A percentile compares a stretch with the other conserved stretches of the same genome.
Conservation (phyloP, 30 jellyfish, hydroid and myxozoan genomes). For the Nemopilema nomurai region DNA sequence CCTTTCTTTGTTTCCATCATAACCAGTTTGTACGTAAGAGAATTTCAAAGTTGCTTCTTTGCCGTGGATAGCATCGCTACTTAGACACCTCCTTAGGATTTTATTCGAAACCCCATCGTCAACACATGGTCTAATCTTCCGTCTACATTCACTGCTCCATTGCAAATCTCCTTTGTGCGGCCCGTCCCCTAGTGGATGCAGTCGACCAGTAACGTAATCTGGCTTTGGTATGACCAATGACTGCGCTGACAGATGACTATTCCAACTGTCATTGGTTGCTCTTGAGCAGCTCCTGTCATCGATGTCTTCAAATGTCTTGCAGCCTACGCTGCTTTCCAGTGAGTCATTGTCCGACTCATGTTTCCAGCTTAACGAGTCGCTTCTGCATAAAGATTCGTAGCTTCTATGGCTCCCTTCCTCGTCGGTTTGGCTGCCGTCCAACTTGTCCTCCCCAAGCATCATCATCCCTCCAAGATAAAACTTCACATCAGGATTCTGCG, state of each 20-base stretch:
- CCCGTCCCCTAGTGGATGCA: too few species aligned
- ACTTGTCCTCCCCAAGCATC: slow-evolving; percentile 20
- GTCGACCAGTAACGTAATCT: too few species aligned
- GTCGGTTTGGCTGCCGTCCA: slow-evolving; percentile 25
- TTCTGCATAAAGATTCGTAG: slow-evolving; percentile 1
- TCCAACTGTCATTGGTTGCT: slow-evolving; percentile 41
- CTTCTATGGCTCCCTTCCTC: slow-evolving; percentile 27
- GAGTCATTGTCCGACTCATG: slow-evolving; percentile 31
- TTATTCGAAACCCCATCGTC: neutral
- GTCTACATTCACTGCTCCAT: neutral
- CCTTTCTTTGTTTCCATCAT: neutral
- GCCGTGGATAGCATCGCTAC: neutral
- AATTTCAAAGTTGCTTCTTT: neutral
- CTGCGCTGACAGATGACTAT: slow-evolving; percentile 26
- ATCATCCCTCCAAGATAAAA: slow-evolving; percentile 45
- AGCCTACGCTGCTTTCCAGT: slow-evolving; percentile 18
- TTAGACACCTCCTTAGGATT: neutral
- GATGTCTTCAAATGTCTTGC: slow-evolving; percentile 6
- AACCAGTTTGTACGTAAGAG: neutral
- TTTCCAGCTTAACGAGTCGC: slow-evolving; percentile 6
- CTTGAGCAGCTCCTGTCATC: slow-evolving; percentile 23
- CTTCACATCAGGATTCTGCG: slow-evolving; percentile 55
- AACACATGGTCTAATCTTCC: neutral
- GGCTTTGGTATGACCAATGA: slow-evolving; percentile 7
- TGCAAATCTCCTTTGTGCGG: too few species aligned